Evolutionary conservation across 2,888 invertebrate genomes (phyloP).

Genomic region (Caenorhabditis plicata): DNA sequence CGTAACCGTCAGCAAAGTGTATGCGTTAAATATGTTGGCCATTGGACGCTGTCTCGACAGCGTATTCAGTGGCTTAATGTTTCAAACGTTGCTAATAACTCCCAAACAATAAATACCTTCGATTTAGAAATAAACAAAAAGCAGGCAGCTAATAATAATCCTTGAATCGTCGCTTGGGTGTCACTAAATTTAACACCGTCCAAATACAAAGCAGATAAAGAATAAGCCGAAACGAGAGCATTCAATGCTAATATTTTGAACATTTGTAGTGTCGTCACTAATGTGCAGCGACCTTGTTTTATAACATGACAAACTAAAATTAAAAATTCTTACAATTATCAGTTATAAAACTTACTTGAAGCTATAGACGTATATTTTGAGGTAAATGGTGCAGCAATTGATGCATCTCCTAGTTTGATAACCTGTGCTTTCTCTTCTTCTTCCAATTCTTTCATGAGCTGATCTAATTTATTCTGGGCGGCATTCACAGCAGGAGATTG

Average conservation of each 20-base stretch:
- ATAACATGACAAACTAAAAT: constrained; percentile 92
- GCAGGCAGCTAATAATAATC: constrained; percentile 89
- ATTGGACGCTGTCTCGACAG: constrained; percentile 90
- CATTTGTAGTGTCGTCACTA: constrained; percentile 99
- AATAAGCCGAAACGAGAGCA: constrained; percentile 94
- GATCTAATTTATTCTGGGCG: constrained; percentile 71
- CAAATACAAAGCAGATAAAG: constrained; percentile 91
- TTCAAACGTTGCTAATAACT: no score
- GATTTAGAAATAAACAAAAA: constrained; percentile 97
- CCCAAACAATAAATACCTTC: constrained; percentile 76
- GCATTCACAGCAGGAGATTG: constrained; percentile 21
- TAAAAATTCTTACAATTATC: not conserved
- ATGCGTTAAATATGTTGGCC: constrained; percentile 96
- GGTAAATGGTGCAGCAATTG: constrained; percentile 98
- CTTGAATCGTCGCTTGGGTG: constrained; percentile 94
- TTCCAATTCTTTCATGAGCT: constrained; percentile 79
- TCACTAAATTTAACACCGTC: constrained; percentile 90
- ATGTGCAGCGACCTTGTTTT: constrained; percentile 96
- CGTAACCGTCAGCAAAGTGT: constrained; percentile 91
- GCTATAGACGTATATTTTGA: constrained; percentile 92
- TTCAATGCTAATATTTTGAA: constrained; percentile 98
- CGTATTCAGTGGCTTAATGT: constrained; percentile 79
- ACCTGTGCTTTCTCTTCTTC: constrained; percentile 76
- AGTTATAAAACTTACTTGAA: constrained; percentile 76
- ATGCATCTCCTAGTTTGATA: constrained; percentile 95